Evolutionary conservation across 2,797 vertebrate species (phyloP).

Genomic region (Petrocephalus schoutedeni): DNA sequence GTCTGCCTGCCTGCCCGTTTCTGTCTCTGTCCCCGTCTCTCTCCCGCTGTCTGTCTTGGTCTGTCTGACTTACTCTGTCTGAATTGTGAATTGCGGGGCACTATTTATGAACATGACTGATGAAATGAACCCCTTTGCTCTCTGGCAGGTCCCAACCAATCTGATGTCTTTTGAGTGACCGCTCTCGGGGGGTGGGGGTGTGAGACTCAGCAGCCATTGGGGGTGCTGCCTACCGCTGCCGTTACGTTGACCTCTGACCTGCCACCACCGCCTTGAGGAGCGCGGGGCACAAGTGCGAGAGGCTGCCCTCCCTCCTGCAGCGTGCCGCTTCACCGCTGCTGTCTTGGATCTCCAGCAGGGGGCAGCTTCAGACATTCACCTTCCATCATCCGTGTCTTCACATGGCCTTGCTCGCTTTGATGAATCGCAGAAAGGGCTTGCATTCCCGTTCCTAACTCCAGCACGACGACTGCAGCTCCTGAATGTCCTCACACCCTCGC

Average conservation of each 20-base stretch:
- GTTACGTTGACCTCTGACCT: conserved; percentile 55
- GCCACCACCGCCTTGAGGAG: conserved; percentile 72
- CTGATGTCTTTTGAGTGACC: conserved; percentile 96
- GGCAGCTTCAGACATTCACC: neutral
- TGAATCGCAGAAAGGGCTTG: conserved; percentile 32
- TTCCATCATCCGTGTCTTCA: neutral
- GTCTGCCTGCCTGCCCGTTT: too few relatives aligned
- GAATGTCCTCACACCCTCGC: neutral
- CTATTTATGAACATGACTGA: neutral
- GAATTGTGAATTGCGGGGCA: neutral
- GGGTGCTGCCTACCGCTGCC: conserved; percentile 66
- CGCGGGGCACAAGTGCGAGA: conserved; percentile 31
- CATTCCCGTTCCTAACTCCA: conserved; percentile 30
- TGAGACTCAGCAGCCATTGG: conserved; percentile 41
- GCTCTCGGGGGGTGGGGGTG: conserved; percentile 37
- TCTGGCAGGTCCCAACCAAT: conserved; percentile 85
- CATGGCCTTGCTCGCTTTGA: neutral
- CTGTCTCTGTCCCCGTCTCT: neutral
- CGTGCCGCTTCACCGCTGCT: neutral
- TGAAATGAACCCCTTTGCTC: neutral
- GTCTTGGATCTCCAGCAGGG: neutral
- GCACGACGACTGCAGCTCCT: conserved; percentile 15
- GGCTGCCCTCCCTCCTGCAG: neutral
- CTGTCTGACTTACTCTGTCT: neutral
- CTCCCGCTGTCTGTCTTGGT: neutral